These are phyloP conservation scores for Phrynosoma blainvillii DNA, from an alignment of 2,113 vertebrate genomes.

Conservation along the genomic window DNA sequence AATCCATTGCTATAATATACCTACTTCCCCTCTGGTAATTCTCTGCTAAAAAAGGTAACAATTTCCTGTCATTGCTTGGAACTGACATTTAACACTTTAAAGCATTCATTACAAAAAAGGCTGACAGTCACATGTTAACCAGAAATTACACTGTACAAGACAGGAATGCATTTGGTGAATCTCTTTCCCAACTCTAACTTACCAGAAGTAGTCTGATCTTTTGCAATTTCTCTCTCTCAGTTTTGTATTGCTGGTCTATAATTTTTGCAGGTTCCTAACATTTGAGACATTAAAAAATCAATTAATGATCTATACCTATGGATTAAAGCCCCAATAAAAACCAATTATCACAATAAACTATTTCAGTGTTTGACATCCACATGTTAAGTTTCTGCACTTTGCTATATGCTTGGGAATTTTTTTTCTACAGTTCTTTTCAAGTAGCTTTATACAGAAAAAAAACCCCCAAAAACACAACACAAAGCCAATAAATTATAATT, in stretches of 20 bases:
- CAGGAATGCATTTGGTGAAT: not conserved
- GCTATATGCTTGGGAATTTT: not conserved
- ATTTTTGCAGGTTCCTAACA: constrained; percentile 85
- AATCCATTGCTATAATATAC: not conserved
- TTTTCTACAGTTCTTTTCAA: not conserved
- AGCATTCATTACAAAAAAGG: not conserved
- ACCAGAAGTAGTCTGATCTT: constrained; percentile 95
- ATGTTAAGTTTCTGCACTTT: not conserved
- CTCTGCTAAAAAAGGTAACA: not conserved
- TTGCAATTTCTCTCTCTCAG: constrained; percentile 93
- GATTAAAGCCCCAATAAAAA: not conserved
- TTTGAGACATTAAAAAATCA: constrained; percentile 29
- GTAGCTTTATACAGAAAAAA: no score
- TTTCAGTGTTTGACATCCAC: not conserved
- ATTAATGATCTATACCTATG: constrained; percentile 2
- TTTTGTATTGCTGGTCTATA: constrained; percentile 87
- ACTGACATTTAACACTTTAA: not conserved
- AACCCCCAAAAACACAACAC: not conserved
- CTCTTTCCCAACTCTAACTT: constrained; percentile 54
- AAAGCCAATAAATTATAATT: not conserved
- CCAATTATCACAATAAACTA: not conserved
- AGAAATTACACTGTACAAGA: not conserved
- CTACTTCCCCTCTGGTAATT: not conserved
- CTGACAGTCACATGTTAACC: not conserved
- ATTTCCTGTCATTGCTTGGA: not conserved